Evolutionary conservation across 1,140 invertebrate genomes (phyloP), one percentile per base, ranked within the genome.

Genomic region (Drosophila truncata): DNA sequence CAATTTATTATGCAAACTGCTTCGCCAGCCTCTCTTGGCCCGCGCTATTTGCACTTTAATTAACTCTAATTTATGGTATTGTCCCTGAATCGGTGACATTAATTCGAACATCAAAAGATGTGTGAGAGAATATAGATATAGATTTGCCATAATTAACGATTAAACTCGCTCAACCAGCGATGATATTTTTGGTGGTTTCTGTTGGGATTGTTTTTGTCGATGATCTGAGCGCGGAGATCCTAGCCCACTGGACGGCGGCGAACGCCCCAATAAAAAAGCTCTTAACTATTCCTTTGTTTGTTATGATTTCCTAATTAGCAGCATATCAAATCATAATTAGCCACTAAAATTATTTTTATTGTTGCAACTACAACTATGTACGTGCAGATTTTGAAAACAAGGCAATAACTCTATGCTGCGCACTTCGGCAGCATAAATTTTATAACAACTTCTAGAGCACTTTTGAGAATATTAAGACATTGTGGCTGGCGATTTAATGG

Each of bases 51-150:
- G 55, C 74, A 59, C 60, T 73, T 72, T 63, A 80, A 83, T 87
- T 83, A 88, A 88, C 74, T 77, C 61, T 58, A 83, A 87, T 87
- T 88, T 88, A 88, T 86, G 66, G 63, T 67, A 72, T 73, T 72
- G 77, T 79, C 71, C 63, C 61, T 47, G 60, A 85, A 73, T 44
- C 55, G 49, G 60, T 71, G 83, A 71, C 75, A 82, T 63, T 60
- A 44, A 74, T 64, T 39, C 41, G 62, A 37, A 62, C 49, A 65
- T 57, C 66, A 50, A 44, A 74, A 35, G 42, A 27, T 37, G 14
- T 65, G 63, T 27, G 35, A 31, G 29, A 67, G 14, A 69, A 69
- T 25, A 69, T 29, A 71, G 47, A 69, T 71, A 23, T 49, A 49
- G 46, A 47, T 47, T 69, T 31, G 39, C 11, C 18, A 69, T 69